Evolutionary conservation across 2,113 vertebrate species (phyloP), one percentile per base, ranked within the genome.

Genomic region (Cricetomys ansorgei): DNA sequence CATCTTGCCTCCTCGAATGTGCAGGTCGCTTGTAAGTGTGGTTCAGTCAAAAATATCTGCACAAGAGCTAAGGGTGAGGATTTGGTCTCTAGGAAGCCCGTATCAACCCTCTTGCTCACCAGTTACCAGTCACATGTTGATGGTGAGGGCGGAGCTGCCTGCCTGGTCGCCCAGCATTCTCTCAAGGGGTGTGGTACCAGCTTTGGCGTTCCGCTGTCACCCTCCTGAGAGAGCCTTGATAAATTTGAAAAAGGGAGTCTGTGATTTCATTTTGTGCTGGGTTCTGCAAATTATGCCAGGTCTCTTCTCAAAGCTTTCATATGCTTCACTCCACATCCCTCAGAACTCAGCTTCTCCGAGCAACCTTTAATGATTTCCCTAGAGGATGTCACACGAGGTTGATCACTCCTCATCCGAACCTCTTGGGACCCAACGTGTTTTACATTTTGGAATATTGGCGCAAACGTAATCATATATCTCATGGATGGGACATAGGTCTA

Each of bases 261-360:
- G 25, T 1, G 27, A 16, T 85, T 89, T 50, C n/a, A 89, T 76
- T 93, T 89, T 86, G 73, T 31, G 25, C 1, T 19, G 72, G 59
- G 48, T 1, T n/a, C 37, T 21, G 72, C 25, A 37, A 89, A 83
- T 77, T 40, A 34, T 1, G 4, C 43, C 64, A 11, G 1, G 16
- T 13, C 29, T 76, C 88, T 81, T 34, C 50, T 17, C 29, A 23
- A 1, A 45, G 83, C 53, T 77, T 48, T 93, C 5, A 23, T 45
- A 25, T 59, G n/a, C 17, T 87, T 48, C 43, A 6, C 5, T 8
- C 15, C 0, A 5, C 37, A 55, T 55, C 40, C 37, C 95, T 81
- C 50, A 57, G 59, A 88, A 80, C 45, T 81, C 31, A 48, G 57
- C 70, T 96, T 94, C 40, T 91, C 59, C 9, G 62, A 40, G 73